Evolutionary conservation across 37 sponge, comb jelly and placozoan genomes (phyloP).

Genomic region (Oopsacas minuta): DNA sequence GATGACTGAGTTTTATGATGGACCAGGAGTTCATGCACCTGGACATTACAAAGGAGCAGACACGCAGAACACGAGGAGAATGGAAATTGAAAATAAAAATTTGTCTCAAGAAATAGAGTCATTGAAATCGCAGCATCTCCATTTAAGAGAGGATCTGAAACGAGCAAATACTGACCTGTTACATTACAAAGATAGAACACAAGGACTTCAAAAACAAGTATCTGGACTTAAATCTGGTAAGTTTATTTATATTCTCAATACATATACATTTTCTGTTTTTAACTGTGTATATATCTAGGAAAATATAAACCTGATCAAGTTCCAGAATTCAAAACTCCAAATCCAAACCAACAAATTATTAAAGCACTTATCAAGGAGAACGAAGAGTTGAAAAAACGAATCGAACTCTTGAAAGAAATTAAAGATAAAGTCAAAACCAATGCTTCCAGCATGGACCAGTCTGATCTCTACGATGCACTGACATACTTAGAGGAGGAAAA

Average conservation of each 20-base stretch:
- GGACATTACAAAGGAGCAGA: neutral
- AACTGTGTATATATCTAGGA: neutral
- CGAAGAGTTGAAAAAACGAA: neutral
- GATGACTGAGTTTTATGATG: neutral
- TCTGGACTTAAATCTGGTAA: slow-evolving; percentile 4
- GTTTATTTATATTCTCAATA: no score
- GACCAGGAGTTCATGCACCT: neutral
- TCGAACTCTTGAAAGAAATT: neutral
- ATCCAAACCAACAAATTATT: neutral
- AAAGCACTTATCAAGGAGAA: neutral
- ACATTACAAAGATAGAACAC: neutral
- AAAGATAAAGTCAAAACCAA: neutral
- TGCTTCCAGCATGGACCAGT: neutral
- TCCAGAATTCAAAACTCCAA: neutral
- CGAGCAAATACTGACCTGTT: neutral
- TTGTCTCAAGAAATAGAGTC: neutral
- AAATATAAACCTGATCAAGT: neutral
- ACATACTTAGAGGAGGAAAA: neutral
- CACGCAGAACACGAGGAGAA: neutral
- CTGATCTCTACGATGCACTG: neutral
- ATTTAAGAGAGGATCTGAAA: neutral
- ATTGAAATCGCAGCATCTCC: neutral
- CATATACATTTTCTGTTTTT: no score
- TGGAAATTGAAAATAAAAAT: neutral
- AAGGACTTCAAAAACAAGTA: neutral